Evolutionary conservation across 2,888 invertebrate genomes (phyloP).

Genomic region (Anagyrus pseudococci): DNA sequence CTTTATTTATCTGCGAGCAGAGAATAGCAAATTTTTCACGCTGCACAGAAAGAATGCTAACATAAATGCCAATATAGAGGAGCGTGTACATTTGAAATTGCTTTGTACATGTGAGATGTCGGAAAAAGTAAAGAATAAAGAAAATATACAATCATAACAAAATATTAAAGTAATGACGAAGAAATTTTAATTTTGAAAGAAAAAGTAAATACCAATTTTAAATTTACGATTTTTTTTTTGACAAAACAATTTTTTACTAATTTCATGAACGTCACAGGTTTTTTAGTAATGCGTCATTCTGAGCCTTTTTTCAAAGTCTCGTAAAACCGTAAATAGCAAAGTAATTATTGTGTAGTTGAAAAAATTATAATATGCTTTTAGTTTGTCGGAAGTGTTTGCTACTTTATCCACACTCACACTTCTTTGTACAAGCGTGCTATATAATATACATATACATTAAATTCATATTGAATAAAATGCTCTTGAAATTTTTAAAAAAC

Average conservation of each 20-base stretch:
- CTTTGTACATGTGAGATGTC: slow-evolving; percentile 24
- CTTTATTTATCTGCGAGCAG: slow-evolving; percentile 26
- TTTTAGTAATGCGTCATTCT: too few species aligned
- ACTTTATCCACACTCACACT: slow-evolving; percentile 22
- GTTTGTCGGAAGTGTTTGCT: slow-evolving; percentile 21
- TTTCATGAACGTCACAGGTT: too few species aligned
- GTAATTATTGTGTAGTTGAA: too few species aligned
- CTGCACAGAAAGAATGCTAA: slow-evolving; percentile 32
- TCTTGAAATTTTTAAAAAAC: background rate
- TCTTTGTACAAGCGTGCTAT: slow-evolving; percentile 39
- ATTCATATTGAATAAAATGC: background rate
- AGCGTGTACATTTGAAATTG: slow-evolving; percentile 13
- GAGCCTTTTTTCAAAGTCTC: too few species aligned
- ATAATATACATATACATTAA: slow-evolving; percentile 26
- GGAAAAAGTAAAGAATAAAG: slow-evolving; percentile 12
- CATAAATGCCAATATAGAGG: slow-evolving; percentile 35
- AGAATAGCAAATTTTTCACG: background rate
- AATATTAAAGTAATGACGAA: slow-evolving; percentile 7
- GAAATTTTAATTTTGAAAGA: slow-evolving; percentile 18
- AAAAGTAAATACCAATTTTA: too few species aligned
- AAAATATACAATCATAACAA: slow-evolving; percentile 6
- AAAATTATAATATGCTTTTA: slow-evolving; percentile 19
- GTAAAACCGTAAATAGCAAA: too few species aligned
- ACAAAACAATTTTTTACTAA: too few species aligned
- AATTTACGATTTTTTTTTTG: too few species aligned